Percentiles rank a stretch among this genome's conserved stretches.
These are phyloP conservation scores for Nebria salina DNA, from an alignment of 2,888 invertebrate genomes.

Conservation along the genomic window DNA sequence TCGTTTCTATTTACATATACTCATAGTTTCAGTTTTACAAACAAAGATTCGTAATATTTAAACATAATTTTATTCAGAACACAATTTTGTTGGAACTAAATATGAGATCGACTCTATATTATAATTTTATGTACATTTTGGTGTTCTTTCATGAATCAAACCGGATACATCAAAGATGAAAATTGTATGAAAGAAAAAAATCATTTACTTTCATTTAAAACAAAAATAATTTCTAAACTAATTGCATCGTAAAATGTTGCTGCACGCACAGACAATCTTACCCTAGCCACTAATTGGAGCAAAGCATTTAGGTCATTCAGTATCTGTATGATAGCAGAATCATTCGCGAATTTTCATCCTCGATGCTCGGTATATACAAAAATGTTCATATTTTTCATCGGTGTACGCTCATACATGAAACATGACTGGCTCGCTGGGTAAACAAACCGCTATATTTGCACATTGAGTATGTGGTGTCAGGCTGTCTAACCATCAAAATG, in stretches of 20 bases:
- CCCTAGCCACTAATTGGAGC: background rate
- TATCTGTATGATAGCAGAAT: background rate
- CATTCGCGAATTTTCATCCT: background rate
- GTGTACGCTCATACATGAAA: background rate
- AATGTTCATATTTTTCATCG: background rate
- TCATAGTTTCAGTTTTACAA: background rate
- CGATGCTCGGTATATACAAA: background rate
- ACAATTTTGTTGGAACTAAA: background rate
- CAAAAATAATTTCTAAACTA: background rate
- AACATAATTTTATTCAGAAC: background rate
- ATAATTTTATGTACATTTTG: background rate
- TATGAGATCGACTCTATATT: background rate
- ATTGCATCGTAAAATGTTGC: background rate
- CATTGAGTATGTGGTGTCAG: background rate
- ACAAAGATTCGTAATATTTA: background rate
- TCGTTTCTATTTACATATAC: background rate
- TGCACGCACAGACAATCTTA: background rate
- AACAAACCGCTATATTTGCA: background rate
- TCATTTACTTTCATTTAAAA: background rate
- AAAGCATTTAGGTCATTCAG: background rate
- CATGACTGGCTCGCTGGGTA: background rate
- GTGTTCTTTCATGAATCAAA: background rate
- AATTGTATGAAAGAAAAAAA: background rate
- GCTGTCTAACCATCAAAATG: background rate
- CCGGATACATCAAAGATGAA: background rate